A percentile compares a stretch with the other conserved stretches of the same genome.
Conservation (phyloP, 2,797 vertebrate genomes). For the Alfaro cultratus region DNA sequence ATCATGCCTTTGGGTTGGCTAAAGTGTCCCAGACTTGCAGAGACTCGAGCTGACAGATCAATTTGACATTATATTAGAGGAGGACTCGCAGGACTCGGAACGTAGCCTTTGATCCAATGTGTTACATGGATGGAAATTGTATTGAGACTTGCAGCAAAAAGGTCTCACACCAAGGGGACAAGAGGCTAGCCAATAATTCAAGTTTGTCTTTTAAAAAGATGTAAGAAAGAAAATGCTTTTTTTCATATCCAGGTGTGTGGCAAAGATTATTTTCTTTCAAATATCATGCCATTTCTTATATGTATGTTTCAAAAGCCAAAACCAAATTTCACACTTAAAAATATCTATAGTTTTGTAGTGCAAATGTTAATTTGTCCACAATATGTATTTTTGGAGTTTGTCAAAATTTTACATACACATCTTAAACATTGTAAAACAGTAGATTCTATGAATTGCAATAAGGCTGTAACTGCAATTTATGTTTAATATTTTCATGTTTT, state of each 20-base stretch:
- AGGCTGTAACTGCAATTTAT: not conserved
- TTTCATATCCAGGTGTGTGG: not conserved
- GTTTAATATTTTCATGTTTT: too few species aligned
- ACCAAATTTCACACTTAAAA: not conserved
- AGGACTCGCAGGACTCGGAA: constrained; percentile 50
- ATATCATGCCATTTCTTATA: not conserved
- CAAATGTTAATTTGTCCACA: not conserved
- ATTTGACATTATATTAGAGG: constrained; percentile 67
- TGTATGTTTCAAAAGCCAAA: not conserved
- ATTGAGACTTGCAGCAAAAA: constrained; percentile 30
- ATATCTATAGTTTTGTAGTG: not conserved
- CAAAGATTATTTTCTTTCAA: not conserved
- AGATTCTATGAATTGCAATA: not conserved
- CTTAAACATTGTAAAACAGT: not conserved
- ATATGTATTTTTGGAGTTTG: not conserved
- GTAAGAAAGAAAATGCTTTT: not conserved
- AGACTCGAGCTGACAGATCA: constrained; percentile 64
- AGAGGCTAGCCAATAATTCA: constrained; percentile 14
- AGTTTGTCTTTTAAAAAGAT: not conserved
- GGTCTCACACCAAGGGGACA: constrained; percentile 25
- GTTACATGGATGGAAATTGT: constrained; percentile 44
- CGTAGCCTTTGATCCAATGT: constrained; percentile 64
- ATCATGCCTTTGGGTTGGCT: constrained; percentile 52
- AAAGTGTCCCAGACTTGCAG: constrained; percentile 65
- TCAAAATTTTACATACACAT: not conserved